Base-by-base conservation (phyloP, 2,888 invertebrate genomes). In the Andrena haemorrhoa region DNA sequence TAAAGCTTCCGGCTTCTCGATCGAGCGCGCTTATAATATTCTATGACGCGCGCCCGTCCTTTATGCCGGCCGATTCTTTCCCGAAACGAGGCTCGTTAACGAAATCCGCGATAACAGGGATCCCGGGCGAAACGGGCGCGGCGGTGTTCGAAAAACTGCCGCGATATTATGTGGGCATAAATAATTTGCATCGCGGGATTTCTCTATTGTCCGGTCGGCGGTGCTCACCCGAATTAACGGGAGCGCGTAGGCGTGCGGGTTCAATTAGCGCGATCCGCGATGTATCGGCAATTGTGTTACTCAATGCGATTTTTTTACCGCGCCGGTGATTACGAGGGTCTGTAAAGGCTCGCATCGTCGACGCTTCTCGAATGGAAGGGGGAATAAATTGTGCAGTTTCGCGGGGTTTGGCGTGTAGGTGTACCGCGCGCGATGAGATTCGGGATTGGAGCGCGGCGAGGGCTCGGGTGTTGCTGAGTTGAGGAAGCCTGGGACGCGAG, bases 51-150 rank as follows among this genome's bases (percentile, higher is more conserved):
- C 16, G 4, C 31, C 23, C 12, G 63, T 80, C 63, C 76, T 76
- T 77, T 80, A 61, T 76, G 70, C 26, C 10, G 3, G 26, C 3
- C 33, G 70, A 77, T 71, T 66, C 78, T 75, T 70, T 60, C 29
- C 35, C 64, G 29, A 51, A 71, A 71, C 49, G 79, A 70, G 33
- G 72, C 83, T 79, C 78, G 83, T 84, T 83, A 79, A 78, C 82
- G 70, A 75, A 75, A 73, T 64, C 58, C 47, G 63, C 58, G 78
- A 66, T 78, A 66, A 78, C 66, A 66, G 53, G 65, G 70, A 77
- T 77, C 64, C 79, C 29, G 3, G 29, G 8, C 31, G 26, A 12
- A 53, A 31, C 60, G 29, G 29, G 51, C 29, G 2, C n/a, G 58
- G 64, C 64, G 76, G 58, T 76, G 31, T 20, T 8, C 29, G 33